Conservation (phyloP, 2,888 invertebrate species). For the Nomada ruficornis region DNA sequence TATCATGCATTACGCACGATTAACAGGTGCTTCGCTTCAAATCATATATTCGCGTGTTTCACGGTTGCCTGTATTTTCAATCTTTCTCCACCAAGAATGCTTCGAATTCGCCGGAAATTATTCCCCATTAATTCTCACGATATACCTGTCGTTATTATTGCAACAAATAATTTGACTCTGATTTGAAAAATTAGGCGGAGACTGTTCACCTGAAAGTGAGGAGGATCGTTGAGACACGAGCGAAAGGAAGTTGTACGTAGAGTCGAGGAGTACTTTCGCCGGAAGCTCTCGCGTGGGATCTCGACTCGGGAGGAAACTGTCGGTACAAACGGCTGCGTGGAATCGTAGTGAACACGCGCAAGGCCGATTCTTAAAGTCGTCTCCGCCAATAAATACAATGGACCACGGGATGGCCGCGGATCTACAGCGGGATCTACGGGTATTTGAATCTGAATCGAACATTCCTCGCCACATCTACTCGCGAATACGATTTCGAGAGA, state of each 20-base stretch:
- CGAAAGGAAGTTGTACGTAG: not conserved
- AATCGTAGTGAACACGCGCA: conserved; percentile 46
- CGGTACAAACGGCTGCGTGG: conserved; percentile 35
- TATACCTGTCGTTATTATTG: not conserved
- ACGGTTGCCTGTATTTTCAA: too few relatives aligned
- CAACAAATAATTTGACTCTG: not conserved
- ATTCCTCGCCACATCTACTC: conserved; percentile 64
- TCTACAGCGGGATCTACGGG: conserved; percentile 72
- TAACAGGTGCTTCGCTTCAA: too few relatives aligned
- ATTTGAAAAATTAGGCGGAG: not conserved
- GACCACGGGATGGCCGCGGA: conserved; percentile 64
- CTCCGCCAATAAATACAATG: conserved; percentile 76
- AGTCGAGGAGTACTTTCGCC: not conserved
- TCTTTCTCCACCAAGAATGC: too few relatives aligned
- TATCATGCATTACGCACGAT: too few relatives aligned
- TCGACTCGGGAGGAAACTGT: conserved; percentile 19
- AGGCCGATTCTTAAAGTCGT: conserved; percentile 59
- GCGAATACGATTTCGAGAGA: conserved; percentile 69
- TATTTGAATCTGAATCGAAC: conserved; percentile 79
- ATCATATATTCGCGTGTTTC: too few relatives aligned
- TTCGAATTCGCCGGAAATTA: too few relatives aligned
- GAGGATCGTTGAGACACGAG: not conserved
- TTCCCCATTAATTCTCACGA: too few relatives aligned
- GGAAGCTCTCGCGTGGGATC: not conserved
- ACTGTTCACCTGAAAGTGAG: too few relatives aligned